Evolutionary conservation across 2,888 invertebrate genomes (phyloP), one percentile per base, ranked within the genome.

Genomic region (Artemia sinica): DNA sequence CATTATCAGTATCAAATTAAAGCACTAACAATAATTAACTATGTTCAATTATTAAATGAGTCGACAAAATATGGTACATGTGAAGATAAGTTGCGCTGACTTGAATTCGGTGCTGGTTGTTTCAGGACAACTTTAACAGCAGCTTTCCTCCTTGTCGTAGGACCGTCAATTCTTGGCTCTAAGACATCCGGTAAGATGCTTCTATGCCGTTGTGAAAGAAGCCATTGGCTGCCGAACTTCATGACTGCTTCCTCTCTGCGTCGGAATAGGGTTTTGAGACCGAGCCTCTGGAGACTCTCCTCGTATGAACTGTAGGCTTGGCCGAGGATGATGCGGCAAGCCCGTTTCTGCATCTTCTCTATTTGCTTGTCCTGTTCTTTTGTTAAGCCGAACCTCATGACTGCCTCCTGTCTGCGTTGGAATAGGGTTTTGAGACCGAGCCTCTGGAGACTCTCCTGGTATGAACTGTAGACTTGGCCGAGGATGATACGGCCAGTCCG

Each of bases 391-490:
- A 18, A 18, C 18, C 18, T 18, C 18, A 18, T 18, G 18, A 18
- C 18, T 18, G 18, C 18, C 1, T 18, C 18, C 18, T 52, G 52
- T 52, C 52, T 52, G 52, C 52, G 52, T 52, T 1, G 18, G 18
- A 18, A 18, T 52, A 52, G 52, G 52, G 52, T 52, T 52, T 52
- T 52, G 52, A 52, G 52, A n/a, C 52, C 52, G 12, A 52, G 52
- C n/a, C n/a, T 52, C 52, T 52, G 52, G 52, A 52, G 52, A 52
- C 52, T 52, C 52, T 52, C n/a, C 52, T 52, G 13, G 52, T 52
- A 52, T n/a, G 52, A 52, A 52, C 52, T 52, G 52, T 52, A 52
- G 52, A 52, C 52, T 52, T 52, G 52, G 13, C 52, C 52, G n/a
- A 52, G 52, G n/a, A 1, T n/a, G n/a, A n/a, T n/a, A n/a, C n/a